phyloP scores from a whole-genome alignment of 2,113 vertebrate species.

The Stomatorhinus ivindoensis region DNA sequence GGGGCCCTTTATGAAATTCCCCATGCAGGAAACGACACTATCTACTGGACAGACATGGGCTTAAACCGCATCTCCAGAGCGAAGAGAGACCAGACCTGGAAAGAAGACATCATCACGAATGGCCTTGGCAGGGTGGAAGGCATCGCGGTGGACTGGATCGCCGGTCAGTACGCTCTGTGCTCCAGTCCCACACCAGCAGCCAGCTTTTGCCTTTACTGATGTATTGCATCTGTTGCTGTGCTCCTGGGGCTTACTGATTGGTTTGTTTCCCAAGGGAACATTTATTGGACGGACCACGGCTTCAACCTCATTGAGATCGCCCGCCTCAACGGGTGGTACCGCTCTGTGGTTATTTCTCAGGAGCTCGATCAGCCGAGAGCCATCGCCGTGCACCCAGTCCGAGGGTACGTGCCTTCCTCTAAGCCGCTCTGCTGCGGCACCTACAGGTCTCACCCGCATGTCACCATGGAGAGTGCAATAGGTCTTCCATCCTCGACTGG shows the following conservation, averaged over 20 bases:
- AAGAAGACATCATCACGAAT: conserved; percentile 88
- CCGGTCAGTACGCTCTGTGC: conserved; percentile 60
- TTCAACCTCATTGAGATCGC: conserved; percentile 95
- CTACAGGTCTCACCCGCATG: neutral
- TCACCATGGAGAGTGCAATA: neutral
- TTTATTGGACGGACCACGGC: conserved; percentile 97
- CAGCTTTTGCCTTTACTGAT: neutral
- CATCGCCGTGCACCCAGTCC: conserved; percentile 85
- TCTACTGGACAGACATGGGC: conserved; percentile 99
- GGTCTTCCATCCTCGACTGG: neutral
- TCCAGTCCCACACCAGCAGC: neutral
- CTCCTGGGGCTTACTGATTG: neutral
- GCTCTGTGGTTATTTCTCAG: conserved; percentile 88
- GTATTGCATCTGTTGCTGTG: neutral
- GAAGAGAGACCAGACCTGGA: conserved; percentile 95
- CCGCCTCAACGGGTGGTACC: conserved; percentile 84
- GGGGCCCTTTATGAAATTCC: conserved; percentile 18
- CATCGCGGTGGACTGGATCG: conserved; percentile 95
- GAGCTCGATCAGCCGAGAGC: conserved; percentile 90
- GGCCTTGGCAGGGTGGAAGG: conserved; percentile 94
- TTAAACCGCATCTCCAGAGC: conserved; percentile 90
- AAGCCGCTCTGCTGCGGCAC: neutral
- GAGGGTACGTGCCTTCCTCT: conserved; percentile 57
- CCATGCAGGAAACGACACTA: conserved; percentile 82
- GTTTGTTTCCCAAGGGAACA: conserved; percentile 69